Evolutionary conservation across 2,888 invertebrate species (phyloP).

Genomic region (Oegoconia quadripuncta): DNA sequence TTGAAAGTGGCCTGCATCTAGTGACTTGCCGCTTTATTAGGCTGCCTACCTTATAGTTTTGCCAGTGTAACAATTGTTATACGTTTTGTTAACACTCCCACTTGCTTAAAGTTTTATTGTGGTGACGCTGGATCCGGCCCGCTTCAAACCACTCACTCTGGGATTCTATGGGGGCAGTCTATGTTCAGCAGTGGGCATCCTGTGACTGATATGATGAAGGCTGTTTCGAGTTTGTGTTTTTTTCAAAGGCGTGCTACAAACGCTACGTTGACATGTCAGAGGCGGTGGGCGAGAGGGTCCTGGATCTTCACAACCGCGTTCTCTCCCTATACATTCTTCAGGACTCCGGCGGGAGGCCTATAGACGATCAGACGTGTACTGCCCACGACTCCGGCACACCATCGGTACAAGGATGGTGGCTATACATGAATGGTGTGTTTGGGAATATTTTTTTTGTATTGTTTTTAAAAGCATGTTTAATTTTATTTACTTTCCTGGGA

Average conservation of each 20-base stretch:
- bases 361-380: slow-evolving; percentile 78
- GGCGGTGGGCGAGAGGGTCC: slow-evolving; percentile 88
- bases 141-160: too few relatives aligned
- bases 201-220: not conserved
- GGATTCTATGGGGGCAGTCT: too few relatives aligned
- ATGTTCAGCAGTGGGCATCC: too few relatives aligned
- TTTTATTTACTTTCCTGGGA: too few relatives aligned
- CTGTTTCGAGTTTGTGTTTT: not conserved
- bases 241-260: slow-evolving; percentile 80
- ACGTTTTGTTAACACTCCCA: too few relatives aligned
- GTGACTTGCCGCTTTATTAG: too few relatives aligned
- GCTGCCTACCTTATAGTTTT: too few relatives aligned
- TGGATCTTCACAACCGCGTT: slow-evolving; percentile 89
- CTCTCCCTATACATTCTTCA: slow-evolving; percentile 89
- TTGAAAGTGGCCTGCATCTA: too few relatives aligned
- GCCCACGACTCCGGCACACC: slow-evolving; percentile 86
- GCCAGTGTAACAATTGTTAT: too few relatives aligned
- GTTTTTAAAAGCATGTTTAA: too few relatives aligned
- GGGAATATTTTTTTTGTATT: not conserved
- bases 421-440: slow-evolving; percentile 87
- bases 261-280: slow-evolving; percentile 90
- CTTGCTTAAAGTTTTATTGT: too few relatives aligned
- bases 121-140: too few relatives aligned
- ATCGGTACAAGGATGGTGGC: slow-evolving; percentile 93
- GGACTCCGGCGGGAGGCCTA: slow-evolving; percentile 88